Percentiles rank a stretch among this genome's conserved stretches.
These are phyloP conservation scores for Lycocerus yunnanus DNA, from an alignment of 2,888 invertebrate species.

Conservation along the genomic window DNA sequence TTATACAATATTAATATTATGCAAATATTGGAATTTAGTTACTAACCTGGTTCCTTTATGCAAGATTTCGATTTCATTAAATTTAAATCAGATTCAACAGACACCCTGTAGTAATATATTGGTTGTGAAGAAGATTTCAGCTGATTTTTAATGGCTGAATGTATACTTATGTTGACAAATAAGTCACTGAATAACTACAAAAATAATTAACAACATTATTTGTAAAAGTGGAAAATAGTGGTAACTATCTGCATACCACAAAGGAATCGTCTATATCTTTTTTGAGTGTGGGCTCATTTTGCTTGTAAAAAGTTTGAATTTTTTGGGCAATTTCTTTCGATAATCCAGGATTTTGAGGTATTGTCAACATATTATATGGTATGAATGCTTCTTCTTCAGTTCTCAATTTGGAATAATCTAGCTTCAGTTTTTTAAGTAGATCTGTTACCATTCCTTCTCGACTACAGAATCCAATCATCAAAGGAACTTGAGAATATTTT, in stretches of 20 bases:
- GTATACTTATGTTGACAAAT: conserved; percentile 41
- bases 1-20: not conserved
- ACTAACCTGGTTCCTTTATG: conserved; percentile 39
- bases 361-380: conserved; percentile 46
- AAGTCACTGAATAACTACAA: conserved; percentile 48
- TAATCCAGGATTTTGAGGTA: conserved; percentile 34
- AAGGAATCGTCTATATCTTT: conserved; percentile 44
- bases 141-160: conserved; percentile 38
- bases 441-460: conserved; percentile 45
- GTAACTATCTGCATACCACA: not conserved
- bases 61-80: conserved; percentile 34
- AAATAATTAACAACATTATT: not conserved
- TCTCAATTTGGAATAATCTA: not conserved
- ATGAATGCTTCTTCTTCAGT: conserved; percentile 48
- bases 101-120: conserved; percentile 45
- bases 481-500: conserved; percentile 48
- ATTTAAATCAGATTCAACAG: conserved; percentile 38
- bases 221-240: not conserved
- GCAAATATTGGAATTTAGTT: too few species aligned
- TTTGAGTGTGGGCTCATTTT: conserved; percentile 46
- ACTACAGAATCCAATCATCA: conserved; percentile 48
- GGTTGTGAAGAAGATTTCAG: conserved; percentile 38
- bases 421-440: not conserved
- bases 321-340: conserved; percentile 33
- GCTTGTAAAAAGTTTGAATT: conserved; percentile 54